phyloP scores from a whole-genome alignment of 1,140 invertebrate species.

The Orchesella cincta region DNA sequence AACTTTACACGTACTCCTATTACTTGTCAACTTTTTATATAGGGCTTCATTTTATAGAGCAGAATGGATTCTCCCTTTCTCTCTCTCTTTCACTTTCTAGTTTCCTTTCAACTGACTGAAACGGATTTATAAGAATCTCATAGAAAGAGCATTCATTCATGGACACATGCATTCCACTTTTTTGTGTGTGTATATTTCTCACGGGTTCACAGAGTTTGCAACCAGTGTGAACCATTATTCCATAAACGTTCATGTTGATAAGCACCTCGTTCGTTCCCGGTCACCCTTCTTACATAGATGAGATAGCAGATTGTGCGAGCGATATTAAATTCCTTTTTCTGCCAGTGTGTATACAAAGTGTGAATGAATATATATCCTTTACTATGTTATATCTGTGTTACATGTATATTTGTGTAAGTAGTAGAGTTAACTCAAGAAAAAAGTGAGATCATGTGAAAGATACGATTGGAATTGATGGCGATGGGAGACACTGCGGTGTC shows the following conservation, averaged over 20 bases:
- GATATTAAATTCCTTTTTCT: conserved; percentile 14
- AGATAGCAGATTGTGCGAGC: conserved; percentile 2
- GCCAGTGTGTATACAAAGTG: background rate
- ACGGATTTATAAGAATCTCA: too few relatives aligned
- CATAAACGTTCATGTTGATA: background rate
- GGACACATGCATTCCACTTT: too few relatives aligned
- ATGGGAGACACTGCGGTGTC: conserved; percentile 29
- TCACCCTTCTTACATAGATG: background rate
- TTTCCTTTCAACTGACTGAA: too few relatives aligned
- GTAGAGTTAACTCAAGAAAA: background rate
- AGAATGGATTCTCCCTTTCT: too few relatives aligned
- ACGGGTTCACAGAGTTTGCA: background rate
- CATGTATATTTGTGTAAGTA: background rate
- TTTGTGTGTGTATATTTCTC: too few relatives aligned
- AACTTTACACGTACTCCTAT: too few relatives aligned
- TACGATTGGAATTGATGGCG: conserved; percentile 24
- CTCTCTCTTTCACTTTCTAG: too few relatives aligned
- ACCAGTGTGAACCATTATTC: conserved; percentile 10
- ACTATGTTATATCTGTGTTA: background rate
- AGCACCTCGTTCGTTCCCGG: background rate
- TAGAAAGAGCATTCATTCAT: too few relatives aligned
- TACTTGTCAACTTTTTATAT: too few relatives aligned
- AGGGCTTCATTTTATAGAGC: too few relatives aligned
- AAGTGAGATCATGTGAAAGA: conserved; percentile 25
- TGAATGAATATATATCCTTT: background rate